Evolutionary conservation across 2,113 vertebrate species (phyloP), one percentile per base, ranked within the genome.

Genomic region (Eubucco bourcierii): DNA sequence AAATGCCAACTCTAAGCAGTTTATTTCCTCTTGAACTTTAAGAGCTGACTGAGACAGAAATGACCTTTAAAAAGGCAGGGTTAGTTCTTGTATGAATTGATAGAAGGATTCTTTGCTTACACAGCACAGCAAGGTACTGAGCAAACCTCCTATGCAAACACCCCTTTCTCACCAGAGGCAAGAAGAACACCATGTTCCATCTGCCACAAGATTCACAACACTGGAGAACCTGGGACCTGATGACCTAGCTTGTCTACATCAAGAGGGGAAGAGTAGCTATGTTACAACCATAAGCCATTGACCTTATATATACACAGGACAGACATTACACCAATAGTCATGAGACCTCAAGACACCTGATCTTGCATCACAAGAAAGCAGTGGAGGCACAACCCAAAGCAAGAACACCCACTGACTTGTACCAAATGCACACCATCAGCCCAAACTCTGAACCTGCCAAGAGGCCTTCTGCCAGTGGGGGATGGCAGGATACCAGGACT

Each of bases 11-110:
- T 96, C 96, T 77, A 85, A 97, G 97, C 95, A 97, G 96, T 97
- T 97, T 97, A 97, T 97, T 97, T 97, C 97, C 97, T 97, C 97
- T 94, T 97, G 97, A 98, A 98, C 97, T 97, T 97, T 97, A 97
- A 97, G 96, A 97, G 91, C 94, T 95, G 95, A 95, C 96, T 88
- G 88, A 97, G 97, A 98, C 96, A 97, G 95, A 91, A 94, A 18
- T 96, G 96, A 97, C 98, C 98, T 98, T 97, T 97, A 96, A 95
- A 97, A 94, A 97, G 95, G 97, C 95, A 96, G 87, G 97, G 96
- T 96, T 95, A 96, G 93, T 77, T 95, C 96, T 86, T 94, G 96
- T 94, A 37, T 65, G 95, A 95, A 88, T 92, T 82, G 92, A 93
- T 68, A 95, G 81, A 94, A 73, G 90, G 84, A 65, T 92, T 91